phyloP scores from a whole-genome alignment of 2,113 vertebrate genomes.

The Paraplagusia blochii region DNA sequence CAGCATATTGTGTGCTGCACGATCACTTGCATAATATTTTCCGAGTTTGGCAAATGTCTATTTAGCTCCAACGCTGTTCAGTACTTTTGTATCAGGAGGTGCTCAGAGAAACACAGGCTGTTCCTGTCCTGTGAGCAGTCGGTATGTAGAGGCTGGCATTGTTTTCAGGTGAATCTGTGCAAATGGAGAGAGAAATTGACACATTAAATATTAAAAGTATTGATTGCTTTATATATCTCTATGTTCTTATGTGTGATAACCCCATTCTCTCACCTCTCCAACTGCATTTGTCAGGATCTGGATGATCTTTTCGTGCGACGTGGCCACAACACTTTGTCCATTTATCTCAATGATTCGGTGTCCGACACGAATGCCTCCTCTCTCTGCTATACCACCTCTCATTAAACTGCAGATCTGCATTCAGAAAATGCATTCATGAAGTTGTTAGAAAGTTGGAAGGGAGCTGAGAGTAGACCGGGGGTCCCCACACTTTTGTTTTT shows the following conservation, averaged over 20 bases:
- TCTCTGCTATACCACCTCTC: slow-evolving; percentile 91
- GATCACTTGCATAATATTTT: slow-evolving; percentile 59
- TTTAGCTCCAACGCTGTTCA: slow-evolving; percentile 34
- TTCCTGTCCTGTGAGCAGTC: slow-evolving; percentile 91
- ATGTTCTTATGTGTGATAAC: neutral
- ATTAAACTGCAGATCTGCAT: slow-evolving; percentile 94
- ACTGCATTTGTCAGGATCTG: slow-evolving; percentile 85
- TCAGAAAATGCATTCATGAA: neutral
- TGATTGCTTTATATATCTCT: neutral
- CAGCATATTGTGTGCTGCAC: slow-evolving; percentile 20
- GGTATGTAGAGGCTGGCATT: slow-evolving; percentile 93
- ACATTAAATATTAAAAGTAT: neutral
- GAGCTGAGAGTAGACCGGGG: too few relatives aligned
- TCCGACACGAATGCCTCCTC: slow-evolving; percentile 90
- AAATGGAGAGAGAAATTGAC: neutral
- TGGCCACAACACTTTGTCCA: slow-evolving; percentile 93
- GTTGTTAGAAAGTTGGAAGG: too few relatives aligned
- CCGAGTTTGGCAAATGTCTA: slow-evolving; percentile 45
- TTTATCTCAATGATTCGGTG: slow-evolving; percentile 98
- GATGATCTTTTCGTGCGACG: slow-evolving; percentile 87
- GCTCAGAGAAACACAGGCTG: slow-evolving; percentile 87
- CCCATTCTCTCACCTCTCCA: slow-evolving; percentile 78
- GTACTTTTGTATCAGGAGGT: slow-evolving; percentile 15
- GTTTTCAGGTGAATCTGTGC: slow-evolving; percentile 93
- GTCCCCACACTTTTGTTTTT: too few relatives aligned